Base-by-base conservation (phyloP, 2,797 vertebrate genomes). In the Ciconia nigra region DNA sequence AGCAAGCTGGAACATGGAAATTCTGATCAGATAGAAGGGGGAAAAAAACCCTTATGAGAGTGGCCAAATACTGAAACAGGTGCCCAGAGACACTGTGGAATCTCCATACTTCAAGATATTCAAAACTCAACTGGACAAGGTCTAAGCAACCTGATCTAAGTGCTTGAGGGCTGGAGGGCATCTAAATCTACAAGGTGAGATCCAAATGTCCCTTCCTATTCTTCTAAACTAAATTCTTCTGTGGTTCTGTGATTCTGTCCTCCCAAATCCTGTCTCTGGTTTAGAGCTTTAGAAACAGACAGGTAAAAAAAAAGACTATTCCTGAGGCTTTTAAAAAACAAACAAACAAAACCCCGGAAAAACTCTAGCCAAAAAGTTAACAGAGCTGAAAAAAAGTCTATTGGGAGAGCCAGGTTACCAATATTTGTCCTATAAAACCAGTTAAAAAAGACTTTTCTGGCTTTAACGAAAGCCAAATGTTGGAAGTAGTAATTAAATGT, bases 391-490 rank as follows among this genome's bases (percentile, higher is more conserved):
- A 89, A 92, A 62, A 81, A 46, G 63, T 62, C 62, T 83, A 28
- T n/a, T 70, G 47, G 58, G 59, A 83, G 55, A 35, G 42, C 18
- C 80, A 70, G 49, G 29, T 82, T 91, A 82, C 80, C 59, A 89
- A 35, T 83, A 90, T 93, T 96, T 94, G 95, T 54, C 67, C 93
- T 87, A 87, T 79, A 71, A 89, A 96, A 95, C 61, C 71, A 79
- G 47, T 78, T 46, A 26, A 63, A 87, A 79, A 72, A 91, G 47
- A 84, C 91, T 96, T 83, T 85, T 95, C 58, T 95, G 74, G 67
- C 80, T 95, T 84, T 97, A 95, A 96, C 91, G 70, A 96, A 97
- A 97, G 84, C 54, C 92, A 96, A 96, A 97, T 96, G 86, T 94
- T 96, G 72, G 77, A 93, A 96, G 70, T 83, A 90, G 42, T 84